Evolutionary conservation across 2,113 vertebrate genomes (phyloP).

Genomic region (Chamaetylas fuelleborni): DNA sequence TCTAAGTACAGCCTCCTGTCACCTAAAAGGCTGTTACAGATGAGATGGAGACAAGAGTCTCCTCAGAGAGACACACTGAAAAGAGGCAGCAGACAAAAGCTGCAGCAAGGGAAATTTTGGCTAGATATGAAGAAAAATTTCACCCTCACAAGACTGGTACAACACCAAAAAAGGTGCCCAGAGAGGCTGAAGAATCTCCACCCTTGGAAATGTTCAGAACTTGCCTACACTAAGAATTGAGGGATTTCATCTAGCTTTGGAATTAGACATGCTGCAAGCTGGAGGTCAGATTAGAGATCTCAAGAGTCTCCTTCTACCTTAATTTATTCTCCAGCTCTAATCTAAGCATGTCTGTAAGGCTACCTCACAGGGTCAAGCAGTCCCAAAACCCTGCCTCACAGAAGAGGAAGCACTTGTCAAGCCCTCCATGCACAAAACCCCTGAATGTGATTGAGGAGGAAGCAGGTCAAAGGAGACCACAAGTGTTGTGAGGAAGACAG

Average conservation of each 20-base stretch:
- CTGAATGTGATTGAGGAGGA: fast-evolving
- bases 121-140: background rate
- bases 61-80: background rate
- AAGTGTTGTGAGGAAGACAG: background rate
- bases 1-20: background rate
- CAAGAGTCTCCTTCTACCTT: background rate
- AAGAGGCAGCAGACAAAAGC: background rate
- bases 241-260: background rate
- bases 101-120: background rate
- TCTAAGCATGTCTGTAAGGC: background rate
- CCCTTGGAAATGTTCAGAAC: background rate
- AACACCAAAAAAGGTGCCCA: background rate
- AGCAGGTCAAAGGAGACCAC: background rate
- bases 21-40: background rate
- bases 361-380: background rate
- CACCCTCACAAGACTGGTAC: background rate
- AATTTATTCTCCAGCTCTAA: background rate
- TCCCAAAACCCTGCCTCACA: background rate
- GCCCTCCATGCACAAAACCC: background rate
- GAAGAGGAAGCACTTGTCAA: background rate
- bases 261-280: background rate
- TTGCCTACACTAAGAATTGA: background rate
- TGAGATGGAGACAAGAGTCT: background rate
- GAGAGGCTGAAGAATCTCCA: background rate
- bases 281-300: background rate